These are phyloP conservation scores for Dicrurus megarhynchus DNA, from an alignment of 2,113 vertebrate species.

Conservation along the genomic window DNA sequence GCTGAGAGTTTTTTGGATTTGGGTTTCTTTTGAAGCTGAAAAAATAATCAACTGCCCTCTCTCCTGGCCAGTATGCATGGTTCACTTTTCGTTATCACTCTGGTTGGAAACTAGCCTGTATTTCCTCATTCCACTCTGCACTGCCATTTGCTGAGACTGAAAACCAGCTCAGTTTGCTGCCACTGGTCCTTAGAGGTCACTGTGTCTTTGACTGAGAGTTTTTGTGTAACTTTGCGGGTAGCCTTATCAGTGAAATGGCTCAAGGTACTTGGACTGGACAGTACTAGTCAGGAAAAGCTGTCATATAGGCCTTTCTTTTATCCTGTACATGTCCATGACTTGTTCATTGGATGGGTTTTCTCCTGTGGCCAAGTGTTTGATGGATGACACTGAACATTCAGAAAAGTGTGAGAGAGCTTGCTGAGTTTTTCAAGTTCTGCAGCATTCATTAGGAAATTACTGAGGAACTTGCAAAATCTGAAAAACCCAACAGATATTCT, in stretches of 20 bases:
- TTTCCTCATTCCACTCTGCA: background rate
- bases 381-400: background rate
- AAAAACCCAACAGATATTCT: constrained; percentile 1
- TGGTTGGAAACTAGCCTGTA: background rate
- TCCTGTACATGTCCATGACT: background rate
- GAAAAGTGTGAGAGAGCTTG: background rate
- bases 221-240: background rate
- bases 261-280: background rate
- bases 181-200: background rate
- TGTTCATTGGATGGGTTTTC: background rate
- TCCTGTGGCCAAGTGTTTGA: background rate
- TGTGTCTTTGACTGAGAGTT: background rate
- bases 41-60: background rate
- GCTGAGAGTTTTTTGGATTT: background rate
- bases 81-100: background rate
- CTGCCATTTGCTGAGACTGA: background rate
- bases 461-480: background rate
- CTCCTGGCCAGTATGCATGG: background rate
- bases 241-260: background rate
- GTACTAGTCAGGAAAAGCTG: background rate
- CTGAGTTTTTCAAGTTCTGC: background rate
- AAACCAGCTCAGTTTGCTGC: background rate
- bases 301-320: background rate
- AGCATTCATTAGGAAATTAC: background rate
- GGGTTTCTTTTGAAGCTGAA: background rate